Percentiles rank a stretch among this genome's conserved stretches.
phyloP scores from a whole-genome alignment of 2,797 vertebrate genomes.

The Psittacula echo region DNA sequence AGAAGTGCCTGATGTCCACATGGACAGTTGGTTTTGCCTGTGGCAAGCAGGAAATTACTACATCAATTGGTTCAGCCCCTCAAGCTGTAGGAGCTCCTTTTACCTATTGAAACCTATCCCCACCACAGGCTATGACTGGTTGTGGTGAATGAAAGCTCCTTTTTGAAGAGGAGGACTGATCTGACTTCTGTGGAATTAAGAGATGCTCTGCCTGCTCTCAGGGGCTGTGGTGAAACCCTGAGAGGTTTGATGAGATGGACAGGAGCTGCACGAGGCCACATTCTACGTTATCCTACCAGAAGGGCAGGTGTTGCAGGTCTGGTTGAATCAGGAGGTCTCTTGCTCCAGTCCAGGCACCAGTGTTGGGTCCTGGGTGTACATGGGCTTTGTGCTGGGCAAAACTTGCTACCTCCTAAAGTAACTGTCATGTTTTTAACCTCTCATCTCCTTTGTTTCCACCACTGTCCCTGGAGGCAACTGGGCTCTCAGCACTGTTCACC shows the following conservation, averaged over 20 bases:
- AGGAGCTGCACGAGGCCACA: not conserved
- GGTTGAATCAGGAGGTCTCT: not conserved
- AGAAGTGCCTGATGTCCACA: accelerated
- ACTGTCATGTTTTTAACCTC: not conserved
- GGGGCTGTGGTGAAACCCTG: not conserved
- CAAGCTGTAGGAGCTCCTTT: not conserved
- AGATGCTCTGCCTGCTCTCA: not conserved
- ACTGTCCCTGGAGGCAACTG: not conserved
- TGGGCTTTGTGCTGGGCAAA: not conserved
- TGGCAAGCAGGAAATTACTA: not conserved
- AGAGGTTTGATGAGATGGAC: not conserved
- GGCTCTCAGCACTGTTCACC: not conserved
- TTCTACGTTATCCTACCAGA: not conserved
- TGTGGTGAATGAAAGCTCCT: not conserved
- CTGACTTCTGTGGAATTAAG: not conserved
- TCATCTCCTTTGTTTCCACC: not conserved
- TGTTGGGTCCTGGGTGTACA: accelerated
- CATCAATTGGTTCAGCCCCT: not conserved
- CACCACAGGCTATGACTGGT: not conserved
- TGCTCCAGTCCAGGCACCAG: not conserved
- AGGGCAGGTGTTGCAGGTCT: not conserved
- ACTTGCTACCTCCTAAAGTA: not conserved
- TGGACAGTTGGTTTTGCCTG: not conserved
- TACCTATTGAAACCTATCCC: not conserved
- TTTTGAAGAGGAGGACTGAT: not conserved